Base-by-base conservation (phyloP, 2,888 invertebrate genomes). In the Deilephila porcellus region DNA sequence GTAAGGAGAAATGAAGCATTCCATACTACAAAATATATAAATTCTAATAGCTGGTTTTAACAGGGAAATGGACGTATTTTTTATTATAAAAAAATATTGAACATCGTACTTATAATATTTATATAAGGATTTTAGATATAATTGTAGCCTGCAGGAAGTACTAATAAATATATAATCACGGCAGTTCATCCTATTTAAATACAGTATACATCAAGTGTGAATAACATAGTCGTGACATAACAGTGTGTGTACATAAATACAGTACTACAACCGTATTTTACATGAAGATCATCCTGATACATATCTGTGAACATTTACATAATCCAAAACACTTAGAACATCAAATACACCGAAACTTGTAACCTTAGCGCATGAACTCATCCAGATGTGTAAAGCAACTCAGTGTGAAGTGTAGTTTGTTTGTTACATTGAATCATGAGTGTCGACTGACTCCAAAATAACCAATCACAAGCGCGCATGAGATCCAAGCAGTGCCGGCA, bases 1-100 rank as follows among this genome's bases (percentile, higher is more conserved):
- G 92, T 90, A 87, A 93, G 90, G 90, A 94, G 92, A 92, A 90
- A 93, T 90, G 89, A 94, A 94, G 94, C 94, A 94, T 94, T 94
- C 94, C 94, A 93, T 92, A 86, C 94, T 93, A 94, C 93, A 88
- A 89, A 91, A 90, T 90, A 90, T 86, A 90, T 86, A 86, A 85
- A 85, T 86, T 88, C 92, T 93, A 93, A 93, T 93, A 94, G 94
- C 94, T 93, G 93, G 89, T 86, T 93, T 94, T 94, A 94, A 94
- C 94, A 94, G 94, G 94, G 94, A 94, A 93, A 93, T 94, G 94
- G 94, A 94, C 94, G 94, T 92, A 85, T 83, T 76, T 88, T 87
- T 84, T 82, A 79, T 86, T 77, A 52, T 25, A 77, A 83, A 88
- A 86, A 85, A 83, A 83, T 77, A 82, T 86, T 82, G 77, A 83